A percentile compares a stretch with the other conserved stretches of the same genome.
These are phyloP conservation scores for Sanderia malayensis DNA, from an alignment of 30 jellyfish, hydroid and myxozoan species.

Conservation along the genomic window DNA sequence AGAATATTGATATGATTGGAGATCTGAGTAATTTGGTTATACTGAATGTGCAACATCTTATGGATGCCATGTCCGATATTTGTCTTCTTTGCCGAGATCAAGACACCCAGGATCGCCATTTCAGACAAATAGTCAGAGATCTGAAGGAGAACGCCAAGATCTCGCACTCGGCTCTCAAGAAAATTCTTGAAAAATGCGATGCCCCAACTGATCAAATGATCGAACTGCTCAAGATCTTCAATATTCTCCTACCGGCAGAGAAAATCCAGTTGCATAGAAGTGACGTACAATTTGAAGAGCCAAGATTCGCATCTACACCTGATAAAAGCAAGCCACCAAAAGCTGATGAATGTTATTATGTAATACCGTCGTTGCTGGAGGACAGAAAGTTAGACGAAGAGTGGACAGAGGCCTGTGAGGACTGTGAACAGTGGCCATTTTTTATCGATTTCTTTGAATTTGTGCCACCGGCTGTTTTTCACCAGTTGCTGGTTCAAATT, in stretches of 20 bases:
- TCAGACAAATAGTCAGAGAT: not conserved
- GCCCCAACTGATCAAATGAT: conserved; percentile 23
- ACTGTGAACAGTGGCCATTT: not conserved
- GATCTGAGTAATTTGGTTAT: conserved; percentile 16
- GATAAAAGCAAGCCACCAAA: not conserved
- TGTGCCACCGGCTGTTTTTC: conserved; percentile 30
- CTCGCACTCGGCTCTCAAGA: conserved; percentile 2
- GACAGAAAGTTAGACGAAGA: not conserved
- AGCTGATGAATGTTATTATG: not conserved
- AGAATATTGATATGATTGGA: not conserved
- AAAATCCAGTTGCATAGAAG: not conserved
- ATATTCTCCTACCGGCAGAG: conserved; percentile 30
- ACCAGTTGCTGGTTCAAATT: conserved; percentile 25
- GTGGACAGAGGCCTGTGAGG: conserved; percentile 6
- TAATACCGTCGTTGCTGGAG: conserved; percentile 29
- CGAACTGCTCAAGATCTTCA: conserved; percentile 10
- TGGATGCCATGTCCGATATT: conserved; percentile 41
- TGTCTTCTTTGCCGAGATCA: conserved; percentile 10
- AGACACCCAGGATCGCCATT: conserved; percentile 17
- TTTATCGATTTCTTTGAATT: conserved; percentile 34
- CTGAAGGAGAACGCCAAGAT: conserved; percentile 25
- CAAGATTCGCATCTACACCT: conserved; percentile 28
- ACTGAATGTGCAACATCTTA: conserved; percentile 38
- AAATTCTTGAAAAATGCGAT: not conserved
- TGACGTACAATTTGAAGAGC: not conserved